Conservation (phyloP, 37 sponge, comb jelly and placozoan genomes). For the Agelas oroides region DNA sequence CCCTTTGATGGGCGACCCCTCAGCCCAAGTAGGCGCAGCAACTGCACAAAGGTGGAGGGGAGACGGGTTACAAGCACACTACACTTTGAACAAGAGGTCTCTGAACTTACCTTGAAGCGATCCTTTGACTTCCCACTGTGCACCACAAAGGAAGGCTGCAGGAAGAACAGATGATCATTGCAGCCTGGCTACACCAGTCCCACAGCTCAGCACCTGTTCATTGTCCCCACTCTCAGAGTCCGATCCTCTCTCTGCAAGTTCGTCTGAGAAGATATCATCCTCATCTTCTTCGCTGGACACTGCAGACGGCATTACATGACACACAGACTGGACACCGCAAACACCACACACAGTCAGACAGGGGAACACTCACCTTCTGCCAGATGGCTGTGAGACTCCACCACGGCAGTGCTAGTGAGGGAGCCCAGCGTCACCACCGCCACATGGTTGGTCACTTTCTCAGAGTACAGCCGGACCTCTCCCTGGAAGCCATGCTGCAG, state of each 20-base stretch:
- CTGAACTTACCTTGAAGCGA: too few species aligned
- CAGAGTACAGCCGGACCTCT: constrained; percentile 57
- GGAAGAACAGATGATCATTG: neutral
- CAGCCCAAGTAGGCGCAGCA: constrained; percentile 31
- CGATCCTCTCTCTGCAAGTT: constrained; percentile 51
- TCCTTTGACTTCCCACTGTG: too few species aligned
- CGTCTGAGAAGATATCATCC: constrained; percentile 67
- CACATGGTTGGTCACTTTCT: constrained; percentile 49
- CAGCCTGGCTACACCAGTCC: too few species aligned
- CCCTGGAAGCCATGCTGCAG: constrained; percentile 71
- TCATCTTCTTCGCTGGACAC: constrained; percentile 67
- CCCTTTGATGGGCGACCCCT: neutral
- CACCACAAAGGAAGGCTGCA: neutral
- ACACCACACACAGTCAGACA: neutral
- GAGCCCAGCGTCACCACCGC: constrained; percentile 66
- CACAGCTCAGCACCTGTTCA: constrained; percentile 11
- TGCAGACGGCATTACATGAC: too few species aligned
- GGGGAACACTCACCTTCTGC: constrained; percentile 34
- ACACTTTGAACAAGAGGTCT: too few species aligned
- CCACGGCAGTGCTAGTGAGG: constrained; percentile 54
- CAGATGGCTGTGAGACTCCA: constrained; percentile 12
- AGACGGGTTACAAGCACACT: too few species aligned
- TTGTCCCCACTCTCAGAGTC: constrained; percentile 74
- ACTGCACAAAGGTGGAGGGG: too few species aligned
- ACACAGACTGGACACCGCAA: neutral